phyloP scores from a whole-genome alignment of 1,140 invertebrate species.

The Drosophila baimaii region DNA sequence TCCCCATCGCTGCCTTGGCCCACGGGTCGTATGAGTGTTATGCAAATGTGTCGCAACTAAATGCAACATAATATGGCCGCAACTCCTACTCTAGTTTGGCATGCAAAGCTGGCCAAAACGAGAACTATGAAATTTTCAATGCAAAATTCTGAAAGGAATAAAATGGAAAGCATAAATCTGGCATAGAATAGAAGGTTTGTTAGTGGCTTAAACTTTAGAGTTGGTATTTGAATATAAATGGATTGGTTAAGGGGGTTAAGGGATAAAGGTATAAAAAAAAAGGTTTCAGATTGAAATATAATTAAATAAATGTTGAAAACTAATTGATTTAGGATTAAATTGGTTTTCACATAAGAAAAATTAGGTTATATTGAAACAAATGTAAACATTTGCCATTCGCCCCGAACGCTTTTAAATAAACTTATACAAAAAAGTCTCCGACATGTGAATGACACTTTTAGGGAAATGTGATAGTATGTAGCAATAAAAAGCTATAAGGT shows the following conservation, averaged over 20 bases:
- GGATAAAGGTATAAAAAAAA: neutral
- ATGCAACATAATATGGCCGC: constrained; percentile 64
- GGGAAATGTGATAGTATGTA: no score
- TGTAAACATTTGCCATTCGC: no score
- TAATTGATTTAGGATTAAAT: neutral
- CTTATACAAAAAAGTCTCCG: no score
- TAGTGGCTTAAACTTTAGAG: constrained; percentile 3
- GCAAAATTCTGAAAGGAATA: constrained; percentile 11
- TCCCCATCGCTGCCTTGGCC: constrained; percentile 10
- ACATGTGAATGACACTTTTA: no score
- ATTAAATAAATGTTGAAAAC: no score
- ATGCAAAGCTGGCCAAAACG: constrained; percentile 36
- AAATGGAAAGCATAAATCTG: constrained; percentile 3
- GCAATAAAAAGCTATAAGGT: no score
- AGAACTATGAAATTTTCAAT: constrained; percentile 55
- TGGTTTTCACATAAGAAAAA: no score
- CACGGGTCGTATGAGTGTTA: constrained; percentile 70
- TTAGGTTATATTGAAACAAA: no score
- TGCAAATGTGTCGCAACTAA: constrained; percentile 65
- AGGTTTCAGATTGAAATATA: no score
- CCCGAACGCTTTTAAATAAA: no score
- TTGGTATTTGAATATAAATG: constrained; percentile 34
- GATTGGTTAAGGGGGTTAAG: neutral
- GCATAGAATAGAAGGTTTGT: neutral
- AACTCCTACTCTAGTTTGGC: constrained; percentile 34